Evolutionary conservation across 2,888 invertebrate species (phyloP).

Genomic region (Anoncus sp.): DNA sequence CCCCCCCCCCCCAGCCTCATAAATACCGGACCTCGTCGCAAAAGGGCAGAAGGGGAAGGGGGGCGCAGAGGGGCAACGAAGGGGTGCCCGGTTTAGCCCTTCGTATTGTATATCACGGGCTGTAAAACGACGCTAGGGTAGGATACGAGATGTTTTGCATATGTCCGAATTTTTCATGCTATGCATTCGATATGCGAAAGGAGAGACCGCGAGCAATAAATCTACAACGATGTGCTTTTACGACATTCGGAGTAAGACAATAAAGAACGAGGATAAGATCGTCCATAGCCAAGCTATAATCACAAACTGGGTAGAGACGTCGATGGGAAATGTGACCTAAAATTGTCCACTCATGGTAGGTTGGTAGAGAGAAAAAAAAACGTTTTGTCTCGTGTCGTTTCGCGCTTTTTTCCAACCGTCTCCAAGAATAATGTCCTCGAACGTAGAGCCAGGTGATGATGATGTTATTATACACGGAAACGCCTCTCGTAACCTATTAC

Average conservation of each 20-base stretch:
- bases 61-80: conserved; percentile 59
- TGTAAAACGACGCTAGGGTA: conserved; percentile 43
- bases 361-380: background rate
- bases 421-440: conserved; percentile 7
- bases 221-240: background rate
- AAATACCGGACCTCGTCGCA: conserved; percentile 58
- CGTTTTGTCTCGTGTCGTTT: background rate
- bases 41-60: no score
- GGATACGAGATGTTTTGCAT: conserved; percentile 73
- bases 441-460: conserved; percentile 60
- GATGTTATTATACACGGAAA: conserved; percentile 44
- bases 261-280: background rate
- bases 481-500: conserved; percentile 20
- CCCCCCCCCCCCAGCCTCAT: conserved; percentile 35
- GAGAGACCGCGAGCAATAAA: conserved; percentile 6
- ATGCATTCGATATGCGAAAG: conserved; percentile 52
- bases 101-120: conserved; percentile 9
- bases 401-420: conserved; percentile 20
- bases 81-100: conserved; percentile 24
- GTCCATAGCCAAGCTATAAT: no score
- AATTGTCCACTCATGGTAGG: conserved; percentile 4
- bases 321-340: no score
- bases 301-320: no score
- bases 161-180: conserved; percentile 76
- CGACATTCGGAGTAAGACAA: background rate